Evolutionary conservation across 1,140 invertebrate genomes (phyloP), one percentile per base, ranked within the genome.

Genomic region (Notospermus geniculatus): DNA sequence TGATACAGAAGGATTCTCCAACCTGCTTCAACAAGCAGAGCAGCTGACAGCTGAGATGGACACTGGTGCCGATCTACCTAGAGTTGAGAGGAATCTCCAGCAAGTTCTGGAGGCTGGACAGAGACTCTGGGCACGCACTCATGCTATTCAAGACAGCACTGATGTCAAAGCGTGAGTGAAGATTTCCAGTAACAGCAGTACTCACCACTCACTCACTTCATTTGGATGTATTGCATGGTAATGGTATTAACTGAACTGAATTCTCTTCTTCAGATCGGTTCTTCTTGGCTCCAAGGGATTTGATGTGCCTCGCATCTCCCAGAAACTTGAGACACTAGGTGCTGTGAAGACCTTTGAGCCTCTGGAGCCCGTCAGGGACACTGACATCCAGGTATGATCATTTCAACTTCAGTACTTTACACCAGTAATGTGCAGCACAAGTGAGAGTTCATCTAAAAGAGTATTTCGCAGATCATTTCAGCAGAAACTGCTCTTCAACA

Each of bases 81-180:
- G 92, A 79, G 91, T 97, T 9, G 91, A 96, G 71, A 85, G 94
- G 66, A 95, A 93, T 71, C 81, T 97, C 27, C 86, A 89, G 41
- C 94, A 97, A 84, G 91, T 97, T 30, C 83, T 93, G 30, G 92
- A 97, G 80, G 92, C 91, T 32, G 93, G 93, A 0, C 89, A 93
- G 71, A 90, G 95, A 78, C 79, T 97, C 9, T 92, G 92, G 84
- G 87, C 90, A 0, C 85, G 90, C 75, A 89, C 93, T 23, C 90
- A 91, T 76, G 88, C 88, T 57, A 75, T 74, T 58, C 74, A 78
- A 56, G 80, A 84, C 59, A 87, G 89, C 28, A 91, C 91, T 69
- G 92, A 95, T 82, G 90, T 93, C 65, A 92, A 95, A 84, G 94
- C 93, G 92, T 96, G 87, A 87, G 89, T 84, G 46, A 36, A 15